These are phyloP conservation scores for Hylaea fasciaria DNA, from an alignment of 2,888 invertebrate genomes.

Conservation along the genomic window DNA sequence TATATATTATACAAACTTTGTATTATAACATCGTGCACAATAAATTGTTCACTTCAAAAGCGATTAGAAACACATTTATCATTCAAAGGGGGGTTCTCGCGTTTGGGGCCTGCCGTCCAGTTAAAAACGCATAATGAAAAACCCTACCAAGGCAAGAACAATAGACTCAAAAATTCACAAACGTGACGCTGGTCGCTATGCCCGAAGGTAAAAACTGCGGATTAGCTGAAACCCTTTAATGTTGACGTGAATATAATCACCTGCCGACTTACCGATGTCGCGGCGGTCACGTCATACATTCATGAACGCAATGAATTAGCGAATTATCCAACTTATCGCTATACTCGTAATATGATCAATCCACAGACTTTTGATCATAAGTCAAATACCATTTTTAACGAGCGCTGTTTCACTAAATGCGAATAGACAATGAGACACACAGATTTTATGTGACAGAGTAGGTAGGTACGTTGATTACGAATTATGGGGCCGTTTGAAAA, in stretches of 20 bases:
- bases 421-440: too few relatives aligned
- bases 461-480: too few relatives aligned
- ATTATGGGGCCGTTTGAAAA: too few relatives aligned
- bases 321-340: background rate
- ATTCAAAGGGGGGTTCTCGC: too few relatives aligned
- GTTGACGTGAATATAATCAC: constrained; percentile 10
- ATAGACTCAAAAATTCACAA: background rate
- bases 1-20: too few relatives aligned
- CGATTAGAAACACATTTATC: too few relatives aligned
- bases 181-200: background rate
- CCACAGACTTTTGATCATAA: background rate
- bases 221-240: constrained; percentile 1
- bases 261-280: constrained; percentile 2
- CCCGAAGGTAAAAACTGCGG: background rate
- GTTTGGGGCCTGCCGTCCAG: too few relatives aligned
- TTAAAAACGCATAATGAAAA: too few relatives aligned
- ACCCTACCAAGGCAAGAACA: too few relatives aligned
- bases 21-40: too few relatives aligned
- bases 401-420: background rate
- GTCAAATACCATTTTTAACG: constrained; percentile 3
- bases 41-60: too few relatives aligned
- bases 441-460: too few relatives aligned
- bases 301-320: background rate
- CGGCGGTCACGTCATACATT: background rate
- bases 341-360: background rate